A percentile compares a stretch with the other conserved stretches of the same genome.
phyloP scores from a whole-genome alignment of 1,140 invertebrate species.

The Drosophila burlai region DNA sequence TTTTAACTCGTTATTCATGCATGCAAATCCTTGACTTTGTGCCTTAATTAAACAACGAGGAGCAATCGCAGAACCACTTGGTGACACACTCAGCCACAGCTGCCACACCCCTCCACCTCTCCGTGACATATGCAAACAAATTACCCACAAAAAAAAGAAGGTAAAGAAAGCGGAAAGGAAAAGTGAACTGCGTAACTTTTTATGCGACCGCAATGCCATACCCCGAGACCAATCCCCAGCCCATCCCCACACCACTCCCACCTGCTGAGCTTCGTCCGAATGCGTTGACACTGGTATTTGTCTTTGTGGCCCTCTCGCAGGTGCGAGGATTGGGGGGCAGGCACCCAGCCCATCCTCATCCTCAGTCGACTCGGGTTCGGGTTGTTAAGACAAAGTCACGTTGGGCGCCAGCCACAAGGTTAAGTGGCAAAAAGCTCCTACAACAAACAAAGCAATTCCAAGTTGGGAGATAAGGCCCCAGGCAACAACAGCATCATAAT shows the following conservation, averaged over 20 bases:
- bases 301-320: conserved; percentile 9
- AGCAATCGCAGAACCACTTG: conserved; percentile 61
- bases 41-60: conserved; percentile 69
- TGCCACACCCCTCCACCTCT: conserved; percentile 6
- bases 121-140: conserved; percentile 68
- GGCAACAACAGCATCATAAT: conserved; percentile 14
- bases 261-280: conserved; percentile 39
- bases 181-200: conserved; percentile 62
- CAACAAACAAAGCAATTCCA: conserved; percentile 39
- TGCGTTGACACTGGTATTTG: conserved; percentile 63
- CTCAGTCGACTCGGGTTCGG: conserved; percentile 21
- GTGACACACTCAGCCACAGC: conserved; percentile 38
- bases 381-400: conserved; percentile 69
- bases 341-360: not conserved
- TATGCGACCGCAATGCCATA: conserved; percentile 55
- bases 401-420: conserved; percentile 66
- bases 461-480: conserved; percentile 27
- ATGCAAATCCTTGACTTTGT: conserved; percentile 70
- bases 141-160: conserved; percentile 36
- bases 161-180: conserved; percentile 27
- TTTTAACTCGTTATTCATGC: conserved; percentile 40
- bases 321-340: not conserved
- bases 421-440: conserved; percentile 60
- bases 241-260: not conserved
- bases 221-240: not conserved